These are phyloP conservation scores for Forbesichthys agassizii DNA, from an alignment of 2,113 vertebrate genomes.

Conservation along the genomic window DNA sequence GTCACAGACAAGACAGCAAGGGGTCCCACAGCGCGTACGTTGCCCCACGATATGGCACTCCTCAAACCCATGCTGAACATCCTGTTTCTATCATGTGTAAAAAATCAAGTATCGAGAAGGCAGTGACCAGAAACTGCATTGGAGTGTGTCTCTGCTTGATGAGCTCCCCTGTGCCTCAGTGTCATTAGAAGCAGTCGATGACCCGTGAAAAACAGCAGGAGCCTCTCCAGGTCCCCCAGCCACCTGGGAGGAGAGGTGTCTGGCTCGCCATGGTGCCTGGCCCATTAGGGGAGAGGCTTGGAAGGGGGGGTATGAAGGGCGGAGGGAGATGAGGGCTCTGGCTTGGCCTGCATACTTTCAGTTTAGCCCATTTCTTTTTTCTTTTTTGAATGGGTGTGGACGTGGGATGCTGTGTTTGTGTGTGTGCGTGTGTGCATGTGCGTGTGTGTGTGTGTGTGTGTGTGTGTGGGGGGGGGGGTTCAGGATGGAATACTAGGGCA, in stretches of 20 bases:
- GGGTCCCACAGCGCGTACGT: constrained; percentile 6
- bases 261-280: constrained; percentile 31
- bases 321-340: constrained; percentile 10
- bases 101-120: constrained; percentile 64
- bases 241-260: constrained; percentile 66
- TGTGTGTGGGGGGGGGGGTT: neutral
- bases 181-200: constrained; percentile 69
- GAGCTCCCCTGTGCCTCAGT: constrained; percentile 58
- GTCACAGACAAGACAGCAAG: constrained; percentile 8
- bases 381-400: neutral
- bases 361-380: constrained; percentile 22
- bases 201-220: constrained; percentile 73
- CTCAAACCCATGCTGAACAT: constrained; percentile 43
- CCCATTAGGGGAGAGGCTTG: constrained; percentile 46
- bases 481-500: neutral
- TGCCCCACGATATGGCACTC: constrained; percentile 7
- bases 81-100: constrained; percentile 67
- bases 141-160: constrained; percentile 63
- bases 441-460: neutral
- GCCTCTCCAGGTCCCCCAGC: constrained; percentile 45
- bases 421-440: neutral
- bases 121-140: constrained; percentile 74
- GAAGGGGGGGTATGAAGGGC: constrained; percentile 11
- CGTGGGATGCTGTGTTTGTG: neutral
- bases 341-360: constrained; percentile 29